These are phyloP conservation scores for Acleris cristana DNA, from an alignment of 2,888 invertebrate species.

Conservation along the genomic window DNA sequence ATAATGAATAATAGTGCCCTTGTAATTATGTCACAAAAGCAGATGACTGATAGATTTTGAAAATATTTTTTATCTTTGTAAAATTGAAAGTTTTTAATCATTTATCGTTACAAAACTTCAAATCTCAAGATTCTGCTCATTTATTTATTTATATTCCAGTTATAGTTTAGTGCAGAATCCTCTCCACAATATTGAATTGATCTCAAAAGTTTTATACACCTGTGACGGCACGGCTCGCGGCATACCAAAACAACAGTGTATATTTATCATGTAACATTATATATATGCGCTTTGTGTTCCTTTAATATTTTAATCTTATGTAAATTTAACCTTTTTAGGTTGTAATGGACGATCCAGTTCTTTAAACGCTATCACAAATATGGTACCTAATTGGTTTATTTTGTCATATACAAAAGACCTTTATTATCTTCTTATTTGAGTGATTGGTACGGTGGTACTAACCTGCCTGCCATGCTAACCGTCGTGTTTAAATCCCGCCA, in stretches of 20 bases:
- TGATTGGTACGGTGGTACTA: too few species aligned
- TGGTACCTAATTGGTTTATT: background rate
- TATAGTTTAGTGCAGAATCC: conserved; percentile 12
- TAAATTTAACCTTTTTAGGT: conserved; percentile 54
- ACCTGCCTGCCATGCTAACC: too few species aligned
- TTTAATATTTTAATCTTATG: conserved; percentile 59
- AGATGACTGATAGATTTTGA: too few species aligned
- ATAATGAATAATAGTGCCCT: too few species aligned
- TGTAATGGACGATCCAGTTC: conserved; percentile 16
- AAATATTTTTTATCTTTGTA: too few species aligned
- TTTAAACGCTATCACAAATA: background rate
- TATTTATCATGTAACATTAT: conserved; percentile 60
- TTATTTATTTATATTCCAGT: background rate
- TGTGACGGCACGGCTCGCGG: conserved; percentile 58
- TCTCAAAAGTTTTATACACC: conserved; percentile 57
- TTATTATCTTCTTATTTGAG: too few species aligned
- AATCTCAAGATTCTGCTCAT: background rate
- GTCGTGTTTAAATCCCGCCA: too few species aligned
- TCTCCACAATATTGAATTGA: conserved; percentile 55
- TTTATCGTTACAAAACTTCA: background rate
- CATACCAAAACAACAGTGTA: conserved; percentile 78
- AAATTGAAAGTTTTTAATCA: too few species aligned
- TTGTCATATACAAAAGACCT: too few species aligned
- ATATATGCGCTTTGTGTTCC: conserved; percentile 77
- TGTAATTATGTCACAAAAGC: too few species aligned